Evolutionary conservation across 1,140 invertebrate genomes (phyloP), one percentile per base, ranked within the genome.

Genomic region (Fopius arisanus): DNA sequence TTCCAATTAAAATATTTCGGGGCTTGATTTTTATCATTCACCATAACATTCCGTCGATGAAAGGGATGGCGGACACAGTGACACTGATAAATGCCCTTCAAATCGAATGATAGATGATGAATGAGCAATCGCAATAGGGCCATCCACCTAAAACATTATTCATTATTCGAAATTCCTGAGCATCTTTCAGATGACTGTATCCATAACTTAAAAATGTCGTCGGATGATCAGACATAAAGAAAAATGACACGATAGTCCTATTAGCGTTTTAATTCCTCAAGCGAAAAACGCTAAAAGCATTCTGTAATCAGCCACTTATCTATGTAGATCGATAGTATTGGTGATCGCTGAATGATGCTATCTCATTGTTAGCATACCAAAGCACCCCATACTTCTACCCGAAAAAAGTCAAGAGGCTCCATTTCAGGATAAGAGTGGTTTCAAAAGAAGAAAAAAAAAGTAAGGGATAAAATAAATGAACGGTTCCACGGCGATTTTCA

Each of bases 281-380:
- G 59, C 48, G 31, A 19, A 75, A 72, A 75, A 71, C 67, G 75
- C 77, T 84, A 84, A 86, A 84, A 86, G 84, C 84, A 82, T 86
- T 86, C 77, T 83, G 80, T 76, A 83, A 86, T 85, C 76, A 59
- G 48, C 65, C 41, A 54, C 40, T 81, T 84, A 84, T 84, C 81
- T 79, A 71, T 74, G 79, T 79, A 54, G 81, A 84, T 84, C 81
- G 79, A 79, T 78, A 31, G 54, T 31, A 67, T 51, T 37, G 5
- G 54, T 62, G 66, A 73, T 73, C 65, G 62, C 19, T 76, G 40
- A 66, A 63, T 68, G 71, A 73, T 78, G 73, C 71, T 77, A 72
- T 68, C 59, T 59, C 19, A 59, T 62, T 37, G 29, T 67, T 73
- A 73, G 54, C 54, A 59, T 59, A 59, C 54, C 54, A 59, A 23